These are phyloP conservation scores for Gnathonemus longibarbis DNA, from an alignment of 2,113 vertebrate genomes.

Conservation along the genomic window DNA sequence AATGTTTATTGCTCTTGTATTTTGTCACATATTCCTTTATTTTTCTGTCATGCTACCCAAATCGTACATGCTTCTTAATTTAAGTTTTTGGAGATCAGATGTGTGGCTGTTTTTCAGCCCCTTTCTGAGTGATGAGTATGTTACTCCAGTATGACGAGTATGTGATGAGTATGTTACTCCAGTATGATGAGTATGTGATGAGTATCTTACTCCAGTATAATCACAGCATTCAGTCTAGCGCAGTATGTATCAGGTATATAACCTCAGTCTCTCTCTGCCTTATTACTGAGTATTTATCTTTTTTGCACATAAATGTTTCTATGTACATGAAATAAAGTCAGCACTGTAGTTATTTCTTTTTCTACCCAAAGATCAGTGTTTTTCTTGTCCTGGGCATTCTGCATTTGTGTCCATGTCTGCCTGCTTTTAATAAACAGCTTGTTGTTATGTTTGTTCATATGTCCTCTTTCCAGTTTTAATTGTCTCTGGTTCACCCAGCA, in stretches of 20 bases:
- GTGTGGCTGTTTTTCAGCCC: slow-evolving; percentile 29
- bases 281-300: slow-evolving; percentile 10
- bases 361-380: slow-evolving; percentile 10
- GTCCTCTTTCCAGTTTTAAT: neutral
- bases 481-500: neutral
- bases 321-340: slow-evolving; percentile 49
- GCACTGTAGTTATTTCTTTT: slow-evolving; percentile 36
- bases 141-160: slow-evolving; percentile 12
- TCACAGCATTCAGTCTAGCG: slow-evolving; percentile 8
- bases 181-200: neutral
- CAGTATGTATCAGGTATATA: slow-evolving; percentile 41
- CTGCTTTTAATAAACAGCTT: neutral
- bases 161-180: slow-evolving; percentile 17
- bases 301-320: slow-evolving; percentile 36
- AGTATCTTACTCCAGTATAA: slow-evolving; percentile 14
- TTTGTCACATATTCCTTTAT: slow-evolving; percentile 39
- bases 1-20: slow-evolving; percentile 34
- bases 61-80: neutral
- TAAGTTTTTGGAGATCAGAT: neutral
- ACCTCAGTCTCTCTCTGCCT: slow-evolving; percentile 32
- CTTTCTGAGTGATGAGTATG: slow-evolving; percentile 21
- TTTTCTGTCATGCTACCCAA: slow-evolving; percentile 11
- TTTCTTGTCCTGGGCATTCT: neutral
- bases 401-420: neutral
- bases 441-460: neutral